phyloP scores from a whole-genome alignment of 1,140 invertebrate genomes.

The Plutomurus gul region DNA sequence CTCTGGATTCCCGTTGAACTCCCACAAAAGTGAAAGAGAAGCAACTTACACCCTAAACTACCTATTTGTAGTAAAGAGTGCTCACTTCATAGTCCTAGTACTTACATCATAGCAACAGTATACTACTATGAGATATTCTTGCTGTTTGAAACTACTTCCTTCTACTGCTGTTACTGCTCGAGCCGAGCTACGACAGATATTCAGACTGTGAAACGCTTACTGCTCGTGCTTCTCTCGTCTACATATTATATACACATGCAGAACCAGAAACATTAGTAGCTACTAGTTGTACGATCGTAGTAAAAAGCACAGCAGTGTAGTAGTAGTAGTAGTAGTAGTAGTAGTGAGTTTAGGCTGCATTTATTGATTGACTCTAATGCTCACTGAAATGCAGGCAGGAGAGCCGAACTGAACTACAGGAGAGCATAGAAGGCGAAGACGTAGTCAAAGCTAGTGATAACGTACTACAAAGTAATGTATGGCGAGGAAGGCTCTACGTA shows the following conservation, averaged over 20 bases:
- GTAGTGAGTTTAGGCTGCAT: slow-evolving; percentile 29
- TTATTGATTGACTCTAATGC: slow-evolving; percentile 37
- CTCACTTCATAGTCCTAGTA: neutral
- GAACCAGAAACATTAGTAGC: neutral
- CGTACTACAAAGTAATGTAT: neutral
- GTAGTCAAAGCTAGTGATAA: neutral
- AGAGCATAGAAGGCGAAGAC: neutral
- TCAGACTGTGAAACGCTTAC: too few relatives aligned
- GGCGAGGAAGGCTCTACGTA: neutral
- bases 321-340: neutral
- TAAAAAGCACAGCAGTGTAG: neutral
- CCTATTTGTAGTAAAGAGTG: neutral
- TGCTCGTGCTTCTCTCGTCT: neutral
- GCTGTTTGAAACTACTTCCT: neutral
- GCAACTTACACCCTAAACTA: slow-evolving; percentile 12
- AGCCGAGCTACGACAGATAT: neutral
- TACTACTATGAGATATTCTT: neutral
- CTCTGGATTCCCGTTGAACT: neutral
- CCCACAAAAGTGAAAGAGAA: neutral
- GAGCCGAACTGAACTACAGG: neutral
- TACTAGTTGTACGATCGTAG: neutral
- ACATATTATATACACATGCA: neutral
- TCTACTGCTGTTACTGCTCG: neutral
- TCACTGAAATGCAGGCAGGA: slow-evolving; percentile 30
- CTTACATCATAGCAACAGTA: neutral